These are phyloP conservation scores for Propithecus coquereli DNA, from an alignment of 2,113 vertebrate species.

Conservation along the genomic window DNA sequence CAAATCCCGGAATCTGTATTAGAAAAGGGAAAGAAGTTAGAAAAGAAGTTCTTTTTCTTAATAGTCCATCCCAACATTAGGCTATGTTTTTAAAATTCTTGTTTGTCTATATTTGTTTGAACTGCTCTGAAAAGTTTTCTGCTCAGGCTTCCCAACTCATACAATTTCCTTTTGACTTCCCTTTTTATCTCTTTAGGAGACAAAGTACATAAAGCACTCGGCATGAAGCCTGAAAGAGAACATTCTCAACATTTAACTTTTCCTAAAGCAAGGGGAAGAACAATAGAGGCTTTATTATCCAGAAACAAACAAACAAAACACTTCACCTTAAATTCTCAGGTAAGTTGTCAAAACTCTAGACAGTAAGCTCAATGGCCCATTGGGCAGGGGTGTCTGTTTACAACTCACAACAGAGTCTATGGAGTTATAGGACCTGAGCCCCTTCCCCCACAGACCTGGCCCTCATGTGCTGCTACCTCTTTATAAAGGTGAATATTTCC, in stretches of 20 bases:
- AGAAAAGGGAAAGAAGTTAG: not conserved
- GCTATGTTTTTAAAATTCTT: not conserved
- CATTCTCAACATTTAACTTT: not conserved
- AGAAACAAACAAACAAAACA: not conserved
- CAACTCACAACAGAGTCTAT: rapidly evolving
- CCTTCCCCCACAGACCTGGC: rapidly evolving
- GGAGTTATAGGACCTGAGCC: not conserved
- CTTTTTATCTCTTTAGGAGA: not conserved
- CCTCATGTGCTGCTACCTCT: not conserved
- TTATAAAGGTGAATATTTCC: not conserved
- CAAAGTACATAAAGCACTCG: not conserved
- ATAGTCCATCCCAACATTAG: not conserved
- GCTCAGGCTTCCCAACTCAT: not conserved
- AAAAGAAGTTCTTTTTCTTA: not conserved
- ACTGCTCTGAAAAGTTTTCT: not conserved
- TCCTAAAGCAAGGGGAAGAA: not conserved
- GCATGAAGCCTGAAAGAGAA: not conserved
- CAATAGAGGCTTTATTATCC: not conserved
- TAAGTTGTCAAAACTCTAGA: not conserved
- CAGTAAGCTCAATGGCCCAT: not conserved
- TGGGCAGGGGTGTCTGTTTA: not conserved
- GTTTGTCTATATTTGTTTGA: not conserved
- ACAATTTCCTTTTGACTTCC: not conserved
- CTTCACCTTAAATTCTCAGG: not conserved
- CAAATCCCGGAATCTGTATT: not conserved